phyloP scores from a whole-genome alignment of 2,888 invertebrate genomes.

The Chalcosyrphus nemorum region DNA sequence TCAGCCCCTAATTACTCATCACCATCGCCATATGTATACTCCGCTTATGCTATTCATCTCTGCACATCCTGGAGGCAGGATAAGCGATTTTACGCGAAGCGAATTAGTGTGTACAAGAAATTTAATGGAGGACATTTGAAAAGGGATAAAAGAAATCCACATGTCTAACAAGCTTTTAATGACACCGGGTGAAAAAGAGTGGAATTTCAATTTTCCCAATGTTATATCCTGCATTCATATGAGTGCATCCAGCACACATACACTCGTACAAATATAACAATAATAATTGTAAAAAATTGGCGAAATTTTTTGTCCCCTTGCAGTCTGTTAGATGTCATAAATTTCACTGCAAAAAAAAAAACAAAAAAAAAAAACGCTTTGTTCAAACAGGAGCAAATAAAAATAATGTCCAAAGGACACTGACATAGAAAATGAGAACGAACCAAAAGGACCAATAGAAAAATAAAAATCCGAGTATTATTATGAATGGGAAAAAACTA shows the following conservation, averaged over 20 bases:
- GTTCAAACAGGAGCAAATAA: constrained; percentile 26
- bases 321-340: constrained; percentile 66
- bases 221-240: not conserved
- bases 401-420: constrained; percentile 35
- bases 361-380: constrained; percentile 12
- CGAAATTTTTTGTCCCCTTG: constrained; percentile 48
- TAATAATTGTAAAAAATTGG: constrained; percentile 64
- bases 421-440: constrained; percentile 66
- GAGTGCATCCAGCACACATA: not conserved
- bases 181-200: constrained; percentile 9
- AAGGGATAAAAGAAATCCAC: constrained; percentile 13
- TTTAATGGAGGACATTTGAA: constrained; percentile 37
- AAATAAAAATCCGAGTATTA: constrained; percentile 27
- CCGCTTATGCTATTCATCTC: not conserved
- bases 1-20: constrained; percentile 66
- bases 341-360: constrained; percentile 48
- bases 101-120: constrained; percentile 44
- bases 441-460: constrained; percentile 48
- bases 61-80: constrained; percentile 8
- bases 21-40: constrained; percentile 9
- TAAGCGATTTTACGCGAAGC: constrained; percentile 22
- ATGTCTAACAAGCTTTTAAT: constrained; percentile 62
- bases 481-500: constrained; percentile 63
- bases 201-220: constrained; percentile 50
- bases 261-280: constrained; percentile 32